These are phyloP conservation scores for Petrocephalus schoutedeni DNA, from an alignment of 2,797 vertebrate species.

Conservation along the genomic window DNA sequence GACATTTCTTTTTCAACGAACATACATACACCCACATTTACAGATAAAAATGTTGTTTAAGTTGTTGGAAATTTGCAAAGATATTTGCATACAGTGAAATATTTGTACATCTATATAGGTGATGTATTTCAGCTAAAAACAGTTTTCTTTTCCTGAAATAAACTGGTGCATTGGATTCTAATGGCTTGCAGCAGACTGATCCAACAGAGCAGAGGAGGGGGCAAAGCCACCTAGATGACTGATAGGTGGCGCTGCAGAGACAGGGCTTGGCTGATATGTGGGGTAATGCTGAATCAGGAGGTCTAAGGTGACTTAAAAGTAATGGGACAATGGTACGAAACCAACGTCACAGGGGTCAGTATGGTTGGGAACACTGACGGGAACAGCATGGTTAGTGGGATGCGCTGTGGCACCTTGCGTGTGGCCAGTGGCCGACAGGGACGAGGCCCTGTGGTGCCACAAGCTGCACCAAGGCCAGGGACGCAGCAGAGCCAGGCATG, in stretches of 20 bases:
- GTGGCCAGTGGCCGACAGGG: slow-evolving; percentile 72
- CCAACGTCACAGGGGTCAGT: background rate
- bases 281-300: slow-evolving; percentile 45
- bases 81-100: background rate
- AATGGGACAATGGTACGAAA: slow-evolving; percentile 46
- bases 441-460: slow-evolving; percentile 78
- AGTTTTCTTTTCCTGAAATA: slow-evolving; percentile 23
- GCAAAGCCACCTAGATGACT: background rate
- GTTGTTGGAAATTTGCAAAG: background rate
- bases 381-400: slow-evolving; percentile 46
- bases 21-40: background rate
- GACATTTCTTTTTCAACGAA: background rate
- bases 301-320: slow-evolving; percentile 36
- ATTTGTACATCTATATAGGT: background rate
- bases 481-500: slow-evolving; percentile 60
- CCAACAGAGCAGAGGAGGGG: background rate
- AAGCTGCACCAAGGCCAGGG: slow-evolving; percentile 72
- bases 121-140: slow-evolving; percentile 9
- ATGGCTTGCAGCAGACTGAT: no score
- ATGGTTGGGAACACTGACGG: slow-evolving; percentile 23
- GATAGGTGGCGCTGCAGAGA: slow-evolving; percentile 17
- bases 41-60: background rate
- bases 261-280: slow-evolving; percentile 29
- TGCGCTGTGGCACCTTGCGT: slow-evolving; percentile 70
- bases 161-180: background rate